These are phyloP conservation scores for Euzophera pinguis DNA, from an alignment of 2,888 invertebrate species.

Conservation along the genomic window DNA sequence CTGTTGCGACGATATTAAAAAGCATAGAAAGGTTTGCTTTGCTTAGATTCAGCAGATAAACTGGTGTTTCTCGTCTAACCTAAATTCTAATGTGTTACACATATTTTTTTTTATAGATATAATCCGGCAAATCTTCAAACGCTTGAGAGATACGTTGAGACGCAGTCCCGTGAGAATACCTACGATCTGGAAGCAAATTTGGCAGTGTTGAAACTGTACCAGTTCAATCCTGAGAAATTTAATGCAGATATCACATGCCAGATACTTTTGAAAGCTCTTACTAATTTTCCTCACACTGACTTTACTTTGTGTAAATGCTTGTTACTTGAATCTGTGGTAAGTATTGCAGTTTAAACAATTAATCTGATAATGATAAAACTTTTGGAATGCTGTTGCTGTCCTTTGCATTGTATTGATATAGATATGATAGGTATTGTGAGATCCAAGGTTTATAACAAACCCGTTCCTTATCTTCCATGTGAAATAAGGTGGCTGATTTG, in stretches of 20 bases:
- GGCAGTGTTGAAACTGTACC: constrained; percentile 97
- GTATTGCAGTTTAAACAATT: constrained; percentile 15
- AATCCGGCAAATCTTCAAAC: constrained; percentile 96
- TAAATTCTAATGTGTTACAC: not conserved
- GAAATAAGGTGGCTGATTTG: too few relatives aligned
- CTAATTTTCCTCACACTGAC: constrained; percentile 98
- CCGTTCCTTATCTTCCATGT: too few relatives aligned
- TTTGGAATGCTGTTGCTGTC: too few relatives aligned
- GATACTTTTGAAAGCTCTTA: constrained; percentile 96
- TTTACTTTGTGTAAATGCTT: constrained; percentile 99
- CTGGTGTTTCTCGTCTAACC: constrained; percentile 16
- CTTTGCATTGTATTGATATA: too few relatives aligned
- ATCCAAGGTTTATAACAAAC: too few relatives aligned
- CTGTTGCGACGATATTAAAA: constrained; percentile 91
- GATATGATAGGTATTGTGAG: too few relatives aligned
- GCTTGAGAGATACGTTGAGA: constrained; percentile 94
- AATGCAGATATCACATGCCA: constrained; percentile 91
- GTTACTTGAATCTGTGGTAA: constrained; percentile 84
- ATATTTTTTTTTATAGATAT: constrained; percentile 82
- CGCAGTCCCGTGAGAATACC: constrained; percentile 94
- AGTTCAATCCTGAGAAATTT: constrained; percentile 94
- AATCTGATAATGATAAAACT: not conserved
- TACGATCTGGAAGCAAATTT: constrained; percentile 98
- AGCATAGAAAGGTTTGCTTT: constrained; percentile 91
- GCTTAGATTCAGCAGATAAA: constrained; percentile 6